phyloP scores from a whole-genome alignment of 37 sponge, comb jelly and placozoan species.

The Lycopodina hypogea region DNA sequence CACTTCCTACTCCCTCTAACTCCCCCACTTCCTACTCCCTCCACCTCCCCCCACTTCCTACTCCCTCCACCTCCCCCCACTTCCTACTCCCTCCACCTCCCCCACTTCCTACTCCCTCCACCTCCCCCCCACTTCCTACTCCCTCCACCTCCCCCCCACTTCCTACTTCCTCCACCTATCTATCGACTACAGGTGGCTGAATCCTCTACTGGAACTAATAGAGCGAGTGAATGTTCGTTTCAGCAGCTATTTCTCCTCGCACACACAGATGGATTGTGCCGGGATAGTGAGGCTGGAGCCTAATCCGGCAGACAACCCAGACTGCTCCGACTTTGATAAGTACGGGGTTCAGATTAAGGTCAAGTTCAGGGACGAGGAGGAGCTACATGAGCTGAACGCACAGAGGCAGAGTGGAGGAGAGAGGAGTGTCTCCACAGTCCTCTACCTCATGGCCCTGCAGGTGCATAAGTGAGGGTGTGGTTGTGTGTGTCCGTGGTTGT shows the following conservation, averaged over 20 bases:
- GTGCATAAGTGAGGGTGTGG: conserved; percentile 8
- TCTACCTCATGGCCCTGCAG: conserved; percentile 97
- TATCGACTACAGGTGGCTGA: conserved; percentile 65
- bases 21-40: not conserved
- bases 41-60: too few species aligned
- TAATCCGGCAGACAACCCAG: conserved; percentile 26
- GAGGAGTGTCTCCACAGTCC: conserved; percentile 96
- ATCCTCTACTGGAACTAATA: conserved; percentile 68
- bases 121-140: too few species aligned
- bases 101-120: too few species aligned
- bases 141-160: too few species aligned
- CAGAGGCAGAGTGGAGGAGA: conserved; percentile 97
- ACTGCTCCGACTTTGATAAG: conserved; percentile 76
- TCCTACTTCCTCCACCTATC: too few species aligned
- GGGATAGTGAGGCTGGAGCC: conserved; percentile 80
- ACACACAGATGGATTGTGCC: conserved; percentile 74
- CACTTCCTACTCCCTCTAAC: not conserved
- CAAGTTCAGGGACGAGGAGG: conserved; percentile 86
- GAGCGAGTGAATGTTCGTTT: conserved; percentile 70
- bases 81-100: not conserved
- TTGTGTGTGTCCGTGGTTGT: too few species aligned
- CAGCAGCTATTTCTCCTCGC: conserved; percentile 62
- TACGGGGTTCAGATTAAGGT: conserved; percentile 90
- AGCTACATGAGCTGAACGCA: conserved; percentile 84
- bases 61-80: not conserved